Base-by-base conservation (phyloP, 2,113 vertebrate species). In the Actinemys pallida region DNA sequence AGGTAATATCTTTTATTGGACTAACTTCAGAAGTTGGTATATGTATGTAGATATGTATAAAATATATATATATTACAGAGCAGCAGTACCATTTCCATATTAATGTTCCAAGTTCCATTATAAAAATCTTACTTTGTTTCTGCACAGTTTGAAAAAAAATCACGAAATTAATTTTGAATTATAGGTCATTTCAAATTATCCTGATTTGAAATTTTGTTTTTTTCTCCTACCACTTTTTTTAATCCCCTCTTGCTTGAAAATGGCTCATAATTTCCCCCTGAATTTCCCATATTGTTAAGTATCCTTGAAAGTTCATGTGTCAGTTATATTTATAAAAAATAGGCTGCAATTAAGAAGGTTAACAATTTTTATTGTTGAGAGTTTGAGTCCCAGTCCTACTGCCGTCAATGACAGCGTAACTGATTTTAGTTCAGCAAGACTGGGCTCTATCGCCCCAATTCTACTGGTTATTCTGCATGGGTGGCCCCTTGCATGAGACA, bases 391-490 rank as follows among this genome's bases (percentile, higher is more conserved):
- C 39, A 14, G 59, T 35, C 0, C 53, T 78, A 72, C 62, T 57
- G 31, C 29, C 31, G 1, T 69, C 17, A n/a, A 69, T 69, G 17
- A 69, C 62, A 69, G 35, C 4, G 17, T 69, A 69, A n/a, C 62
- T 69, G 35, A n/a, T 69, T 69, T 69, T 16, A 69, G 17, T 57
- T 80, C 69, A 92, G 83, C 84, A 90, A 54, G 31, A n/a, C 69
- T 12, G 5, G 62, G 31, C 13, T 8, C 35, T 69, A 19, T 69
- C 5, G 8, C 65, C 90, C 47, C 25, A 76, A 12, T 89, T 87
- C 69, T 81, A 72, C 93, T 53, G 49, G 3, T 12, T 0, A 25
- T 1, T 24, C 0, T 0, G 27, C n/a, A 3, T 1, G 25, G 84
- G 27, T 1, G 2, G 81, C 27, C 39, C 81, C 86, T 87, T 5